Evolutionary conservation across 2,888 invertebrate genomes (phyloP), one percentile per base, ranked within the genome.

Genomic region (Caenorhabditis parvicauda): DNA sequence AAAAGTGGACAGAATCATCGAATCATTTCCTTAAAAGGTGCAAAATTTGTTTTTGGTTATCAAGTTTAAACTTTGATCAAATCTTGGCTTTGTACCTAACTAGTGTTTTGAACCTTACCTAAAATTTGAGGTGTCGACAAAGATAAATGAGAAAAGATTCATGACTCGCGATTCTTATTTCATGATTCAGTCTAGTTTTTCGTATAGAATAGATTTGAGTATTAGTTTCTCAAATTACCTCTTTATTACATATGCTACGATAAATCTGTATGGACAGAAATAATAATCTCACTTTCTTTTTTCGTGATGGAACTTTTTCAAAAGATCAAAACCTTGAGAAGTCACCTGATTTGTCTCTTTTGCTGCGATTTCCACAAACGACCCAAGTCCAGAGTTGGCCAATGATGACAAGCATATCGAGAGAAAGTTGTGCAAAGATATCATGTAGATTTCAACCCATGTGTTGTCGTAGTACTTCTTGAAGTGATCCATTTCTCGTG

Each of bases 361-460:
- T 5, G 58, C 42, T 7, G 64, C 51, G n/a, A 47, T 62, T 46
- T 72, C 64, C 12, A 70, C 68, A 24, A 65, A 59, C 7, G 57
- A 57, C 7, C 56, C 65, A 28, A 75, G 53, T 21, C 59, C 45
- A 37, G 65, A 58, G n/a, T 61, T 57, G 7, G 56, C 53, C 1
- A 67, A 50, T 6, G 77, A 72, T 83, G 88, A 88, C 72, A 89
- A 91, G 62, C 93, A 89, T 0, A 92, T 90, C 14, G 92, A 89
- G 37, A 96, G 84, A 80, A 95, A 90, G 83, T 95, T 95, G 82
- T 93, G 91, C 35, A 95, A 84, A 0, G 94, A 94, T 28, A 89
- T 88, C 53, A 92, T 84, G 74, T 92, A 87, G 27, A 91, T 92
- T 81, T 96, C 95, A 82, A 93, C 92, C 95, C 95, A 96, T 57